These are phyloP conservation scores for Natator depressus DNA, from an alignment of 2,113 vertebrate species.

Conservation along the genomic window DNA sequence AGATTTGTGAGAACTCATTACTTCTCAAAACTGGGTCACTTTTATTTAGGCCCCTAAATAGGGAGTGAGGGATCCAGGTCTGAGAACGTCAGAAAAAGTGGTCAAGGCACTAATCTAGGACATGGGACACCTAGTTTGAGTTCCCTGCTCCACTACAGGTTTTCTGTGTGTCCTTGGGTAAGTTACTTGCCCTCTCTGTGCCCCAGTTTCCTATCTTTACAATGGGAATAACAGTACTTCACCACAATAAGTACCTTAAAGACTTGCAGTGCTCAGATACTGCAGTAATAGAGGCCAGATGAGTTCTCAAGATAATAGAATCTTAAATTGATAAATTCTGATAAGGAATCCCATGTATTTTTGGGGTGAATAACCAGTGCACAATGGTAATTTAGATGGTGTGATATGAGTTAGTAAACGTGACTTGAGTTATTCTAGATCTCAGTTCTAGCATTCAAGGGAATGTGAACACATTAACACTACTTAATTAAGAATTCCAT, in stretches of 20 bases:
- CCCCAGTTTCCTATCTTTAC: background rate
- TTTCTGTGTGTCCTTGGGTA: background rate
- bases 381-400: constrained; percentile 5
- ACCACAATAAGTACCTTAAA: background rate
- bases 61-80: background rate
- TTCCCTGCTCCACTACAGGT: background rate
- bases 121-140: background rate
- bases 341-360: background rate
- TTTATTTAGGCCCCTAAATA: background rate
- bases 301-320: background rate
- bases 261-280: background rate
- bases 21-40: background rate
- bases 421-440: background rate
- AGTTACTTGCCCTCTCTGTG: background rate
- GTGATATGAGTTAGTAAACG: background rate
- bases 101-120: background rate
- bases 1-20: background rate
- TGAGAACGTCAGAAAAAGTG: background rate
- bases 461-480: background rate
- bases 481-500: constrained; percentile 8
- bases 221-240: background rate
- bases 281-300: background rate
- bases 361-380: background rate
- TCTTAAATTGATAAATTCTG: background rate
- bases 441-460: constrained; percentile 14